Percentiles rank a stretch among this genome's conserved stretches.
Evolutionary conservation across 2,888 invertebrate genomes (phyloP).

Genomic region (Xylota segnis): DNA sequence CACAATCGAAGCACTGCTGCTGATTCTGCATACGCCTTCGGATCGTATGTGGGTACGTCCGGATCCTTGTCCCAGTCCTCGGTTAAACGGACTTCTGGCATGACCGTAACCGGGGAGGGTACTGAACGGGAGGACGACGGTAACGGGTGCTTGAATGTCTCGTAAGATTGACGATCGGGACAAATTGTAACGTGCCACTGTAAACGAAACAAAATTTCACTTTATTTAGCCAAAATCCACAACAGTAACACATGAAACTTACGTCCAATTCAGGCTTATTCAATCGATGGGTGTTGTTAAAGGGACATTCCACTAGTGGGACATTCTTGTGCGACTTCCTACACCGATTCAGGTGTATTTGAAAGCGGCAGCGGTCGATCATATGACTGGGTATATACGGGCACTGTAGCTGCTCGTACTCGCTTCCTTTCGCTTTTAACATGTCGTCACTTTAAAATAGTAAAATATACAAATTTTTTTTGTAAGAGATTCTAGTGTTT

Average conservation of each 20-base stretch:
- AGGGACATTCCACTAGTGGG: constrained; percentile 84
- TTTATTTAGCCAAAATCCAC: background rate
- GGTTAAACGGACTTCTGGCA: constrained; percentile 71
- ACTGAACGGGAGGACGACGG: background rate
- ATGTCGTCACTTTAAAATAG: constrained; percentile 33
- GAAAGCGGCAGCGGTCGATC: constrained; percentile 85
- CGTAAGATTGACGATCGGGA: constrained; percentile 75
- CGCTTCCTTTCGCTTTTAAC: constrained; percentile 57
- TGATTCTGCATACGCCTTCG: constrained; percentile 74
- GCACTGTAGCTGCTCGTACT: constrained; percentile 84
- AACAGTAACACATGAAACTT: constrained; percentile 6
- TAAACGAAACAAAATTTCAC: constrained; percentile 72
- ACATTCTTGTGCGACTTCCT: constrained; percentile 83
- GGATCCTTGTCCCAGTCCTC: constrained; percentile 78
- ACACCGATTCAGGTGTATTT: constrained; percentile 86
- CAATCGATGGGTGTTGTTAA: constrained; percentile 85
- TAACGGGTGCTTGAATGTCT: constrained; percentile 74
- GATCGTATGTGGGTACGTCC: constrained; percentile 78
- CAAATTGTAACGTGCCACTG: constrained; percentile 78
- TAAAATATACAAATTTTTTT: background rate
- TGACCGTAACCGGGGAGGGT: constrained; percentile 54
- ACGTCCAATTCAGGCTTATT: constrained; percentile 84
- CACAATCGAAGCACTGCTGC: constrained; percentile 78
- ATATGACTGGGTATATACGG: constrained; percentile 86
- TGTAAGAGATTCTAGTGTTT: background rate